These are phyloP conservation scores for Thumatha senex DNA, from an alignment of 2,888 invertebrate genomes.

Conservation along the genomic window DNA sequence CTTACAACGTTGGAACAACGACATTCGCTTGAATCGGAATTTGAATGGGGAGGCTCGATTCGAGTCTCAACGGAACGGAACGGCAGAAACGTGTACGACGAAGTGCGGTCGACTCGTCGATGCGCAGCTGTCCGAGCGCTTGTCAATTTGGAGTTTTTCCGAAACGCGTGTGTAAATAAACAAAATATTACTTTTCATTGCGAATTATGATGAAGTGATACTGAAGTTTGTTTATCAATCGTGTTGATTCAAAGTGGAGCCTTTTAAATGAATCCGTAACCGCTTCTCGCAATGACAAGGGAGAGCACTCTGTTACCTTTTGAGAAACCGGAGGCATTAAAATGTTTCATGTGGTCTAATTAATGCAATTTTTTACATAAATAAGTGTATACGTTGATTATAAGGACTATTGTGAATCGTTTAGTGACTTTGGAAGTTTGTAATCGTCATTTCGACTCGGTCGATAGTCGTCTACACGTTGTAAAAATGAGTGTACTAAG, in stretches of 20 bases:
- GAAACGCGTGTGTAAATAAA: conserved; percentile 82
- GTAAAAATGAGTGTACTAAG: conserved; percentile 80
- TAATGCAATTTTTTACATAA: conserved; percentile 67
- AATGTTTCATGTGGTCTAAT: conserved; percentile 81
- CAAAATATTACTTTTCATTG: conserved; percentile 77
- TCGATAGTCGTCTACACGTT: conserved; percentile 76
- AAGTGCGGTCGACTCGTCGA: conserved; percentile 83
- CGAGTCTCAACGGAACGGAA: conserved; percentile 48
- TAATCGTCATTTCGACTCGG: conserved; percentile 64
- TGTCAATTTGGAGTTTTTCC: conserved; percentile 75
- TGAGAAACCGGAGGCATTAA: conserved; percentile 81
- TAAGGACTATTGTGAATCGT: conserved; percentile 79
- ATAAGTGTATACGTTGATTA: conserved; percentile 78
- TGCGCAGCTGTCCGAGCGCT: conserved; percentile 79
- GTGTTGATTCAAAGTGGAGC: conserved; percentile 73
- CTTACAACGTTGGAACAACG: conserved; percentile 69
- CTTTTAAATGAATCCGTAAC: conserved; percentile 73
- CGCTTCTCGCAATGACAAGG: conserved; percentile 82
- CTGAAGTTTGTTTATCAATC: conserved; percentile 73
- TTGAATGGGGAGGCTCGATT: conserved; percentile 62
- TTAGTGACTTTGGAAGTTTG: conserved; percentile 69
- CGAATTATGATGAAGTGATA: conserved; percentile 74
- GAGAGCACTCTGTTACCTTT: conserved; percentile 80
- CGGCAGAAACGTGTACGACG: conserved; percentile 82
- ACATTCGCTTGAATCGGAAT: conserved; percentile 66